Evolutionary conservation across 2,888 invertebrate species (phyloP), one percentile per base, ranked within the genome.

Genomic region (Neoaliturus tenellus): DNA sequence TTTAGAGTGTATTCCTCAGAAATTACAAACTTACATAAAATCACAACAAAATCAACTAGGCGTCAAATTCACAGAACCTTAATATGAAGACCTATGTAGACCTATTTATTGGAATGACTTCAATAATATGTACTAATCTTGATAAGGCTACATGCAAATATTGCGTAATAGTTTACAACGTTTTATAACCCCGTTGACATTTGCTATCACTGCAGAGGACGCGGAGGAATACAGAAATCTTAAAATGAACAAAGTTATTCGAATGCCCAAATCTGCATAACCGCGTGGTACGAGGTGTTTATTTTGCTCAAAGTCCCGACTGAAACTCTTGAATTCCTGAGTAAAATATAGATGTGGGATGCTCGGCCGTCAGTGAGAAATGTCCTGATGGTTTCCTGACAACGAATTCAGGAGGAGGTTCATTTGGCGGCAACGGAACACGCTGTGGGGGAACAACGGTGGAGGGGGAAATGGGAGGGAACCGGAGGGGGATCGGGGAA

Each of bases 241-340:
- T 51, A 51, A 51, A 51, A 51, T 51, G 31, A 62, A 62, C 62
- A 62, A 62, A 62, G 62, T 62, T 62, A 62, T 62, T 62, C 62
- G 62, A 28, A 62, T 62, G 28, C 62, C 62, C 14, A 31, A 62
- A 62, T 62, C 62, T 62, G 14, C 62, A 62, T 62, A 62, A 62
- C 62, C 17, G 31, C 62, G 0, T 12, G 62, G 3, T 62, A 62
- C 62, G 62, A 62, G 62, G 62, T 62, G 62, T 62, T 62, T 62
- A 31, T 62, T n/a, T 62, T n/a, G 28, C 17, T n/a, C 23, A 10
- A 51, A 51, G 51, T 23, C 31, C 28, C 31, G 28, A 31, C 28
- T 31, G 62, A 31, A 6, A 17, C 28, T 28, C 28, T 55, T 4
- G 31, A 20, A 62, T 62, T 51, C 51, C 51, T 8, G 20, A 23